These are phyloP conservation scores for Cerastoderma edule DNA, from an alignment of 2,888 invertebrate species.

Conservation along the genomic window DNA sequence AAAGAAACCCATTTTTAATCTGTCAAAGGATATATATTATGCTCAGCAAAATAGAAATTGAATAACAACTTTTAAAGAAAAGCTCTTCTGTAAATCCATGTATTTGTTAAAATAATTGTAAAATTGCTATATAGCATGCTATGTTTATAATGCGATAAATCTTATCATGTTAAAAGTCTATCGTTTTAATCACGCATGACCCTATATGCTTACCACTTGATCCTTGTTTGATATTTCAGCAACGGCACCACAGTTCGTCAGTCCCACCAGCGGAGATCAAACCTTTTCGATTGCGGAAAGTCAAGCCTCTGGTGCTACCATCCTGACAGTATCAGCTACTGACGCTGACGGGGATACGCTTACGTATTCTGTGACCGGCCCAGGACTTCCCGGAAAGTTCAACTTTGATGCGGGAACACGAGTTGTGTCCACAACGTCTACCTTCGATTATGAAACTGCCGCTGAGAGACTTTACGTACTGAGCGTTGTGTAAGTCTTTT, in stretches of 20 bases:
- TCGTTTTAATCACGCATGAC: too few species aligned
- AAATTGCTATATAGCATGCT: too few species aligned
- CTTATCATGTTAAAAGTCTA: too few species aligned
- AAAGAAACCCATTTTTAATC: too few species aligned
- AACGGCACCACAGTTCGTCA: neutral
- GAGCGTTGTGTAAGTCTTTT: neutral
- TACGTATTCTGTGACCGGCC: conserved; percentile 6
- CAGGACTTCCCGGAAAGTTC: neutral
- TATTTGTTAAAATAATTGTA: too few species aligned
- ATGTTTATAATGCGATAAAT: too few species aligned
- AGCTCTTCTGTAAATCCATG: too few species aligned
- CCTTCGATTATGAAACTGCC: conserved; percentile 5
- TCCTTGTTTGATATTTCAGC: too few species aligned
- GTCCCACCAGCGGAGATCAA: neutral
- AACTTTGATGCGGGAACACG: neutral
- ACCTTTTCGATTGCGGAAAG: neutral
- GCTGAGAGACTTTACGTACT: neutral
- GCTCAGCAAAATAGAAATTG: too few species aligned
- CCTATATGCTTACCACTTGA: too few species aligned
- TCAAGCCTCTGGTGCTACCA: neutral
- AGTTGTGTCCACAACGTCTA: neutral
- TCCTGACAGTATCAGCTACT: conserved; percentile 4
- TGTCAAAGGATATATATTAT: too few species aligned
- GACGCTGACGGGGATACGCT: conserved; percentile 18
- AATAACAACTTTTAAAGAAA: too few species aligned